A percentile compares a stretch with the other conserved stretches of the same genome.
Conservation (phyloP, 2,113 vertebrate genomes). For the Copsychus sechellarum region DNA sequence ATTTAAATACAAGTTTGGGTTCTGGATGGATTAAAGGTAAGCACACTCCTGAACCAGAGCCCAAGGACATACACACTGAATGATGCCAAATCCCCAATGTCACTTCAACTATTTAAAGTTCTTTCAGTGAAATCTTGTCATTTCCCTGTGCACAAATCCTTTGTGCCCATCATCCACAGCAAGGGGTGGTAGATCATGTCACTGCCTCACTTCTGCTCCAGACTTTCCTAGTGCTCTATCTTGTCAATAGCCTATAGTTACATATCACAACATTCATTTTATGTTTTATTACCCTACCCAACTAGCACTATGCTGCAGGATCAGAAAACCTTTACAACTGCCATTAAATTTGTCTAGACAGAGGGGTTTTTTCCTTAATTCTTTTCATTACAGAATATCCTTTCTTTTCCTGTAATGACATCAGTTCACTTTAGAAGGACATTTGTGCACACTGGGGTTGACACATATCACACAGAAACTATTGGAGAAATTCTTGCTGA, state of each 20-base stretch:
- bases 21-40: slow-evolving; percentile 1
- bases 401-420: not conserved
- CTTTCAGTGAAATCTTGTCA: not conserved
- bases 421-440: not conserved
- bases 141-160: not conserved
- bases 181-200: not conserved
- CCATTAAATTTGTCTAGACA: not conserved
- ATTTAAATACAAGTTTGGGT: not conserved
- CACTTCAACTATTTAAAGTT: not conserved
- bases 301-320: not conserved
- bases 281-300: not conserved
- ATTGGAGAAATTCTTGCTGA: not conserved
- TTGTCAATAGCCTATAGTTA: not conserved
- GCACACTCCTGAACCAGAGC: not conserved
- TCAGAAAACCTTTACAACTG: slow-evolving; percentile 10
- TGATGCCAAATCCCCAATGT: not conserved
- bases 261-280: not conserved
- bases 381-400: not conserved
- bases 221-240: not conserved
- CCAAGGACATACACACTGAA: not conserved
- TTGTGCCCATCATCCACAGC: not conserved
- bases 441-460: not conserved
- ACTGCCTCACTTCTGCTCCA: not conserved
- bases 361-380: not conserved
- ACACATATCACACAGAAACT: not conserved